Percentiles rank a stretch among this genome's conserved stretches.
phyloP scores from a whole-genome alignment of 2,797 vertebrate species.

The Sebastes cheni region DNA sequence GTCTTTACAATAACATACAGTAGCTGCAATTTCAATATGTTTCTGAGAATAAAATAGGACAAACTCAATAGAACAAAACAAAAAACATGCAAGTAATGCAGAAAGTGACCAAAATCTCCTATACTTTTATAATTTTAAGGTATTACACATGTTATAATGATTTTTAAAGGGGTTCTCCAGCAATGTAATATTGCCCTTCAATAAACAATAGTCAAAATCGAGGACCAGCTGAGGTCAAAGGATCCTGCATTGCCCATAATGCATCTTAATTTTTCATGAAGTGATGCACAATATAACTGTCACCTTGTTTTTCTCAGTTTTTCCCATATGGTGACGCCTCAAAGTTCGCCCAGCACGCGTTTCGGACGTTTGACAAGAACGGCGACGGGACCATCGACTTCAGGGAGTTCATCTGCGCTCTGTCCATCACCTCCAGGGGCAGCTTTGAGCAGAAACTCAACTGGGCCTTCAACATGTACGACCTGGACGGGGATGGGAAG shows the following conservation, averaged over 20 bases:
- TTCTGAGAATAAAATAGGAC: too few species aligned
- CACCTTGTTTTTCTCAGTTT: slow-evolving; percentile 81
- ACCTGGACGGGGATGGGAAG: slow-evolving; percentile 97
- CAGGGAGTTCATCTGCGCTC: slow-evolving; percentile 98
- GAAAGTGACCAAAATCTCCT: too few species aligned
- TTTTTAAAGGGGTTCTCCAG: too few species aligned
- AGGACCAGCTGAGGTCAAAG: too few species aligned
- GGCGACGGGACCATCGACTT: slow-evolving; percentile 98
- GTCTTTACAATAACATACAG: too few species aligned
- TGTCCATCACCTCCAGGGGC: slow-evolving; percentile 98
- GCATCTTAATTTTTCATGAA: not conserved
- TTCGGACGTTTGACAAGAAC: slow-evolving; percentile 98
- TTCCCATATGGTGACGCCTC: slow-evolving; percentile 98
- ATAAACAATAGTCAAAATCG: too few species aligned
- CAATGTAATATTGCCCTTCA: too few species aligned
- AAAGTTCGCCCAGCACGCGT: slow-evolving; percentile 98
- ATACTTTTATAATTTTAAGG: too few species aligned
- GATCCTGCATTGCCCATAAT: not conserved
- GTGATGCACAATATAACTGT: not conserved
- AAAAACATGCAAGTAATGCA: too few species aligned
- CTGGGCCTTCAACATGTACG: slow-evolving; percentile 99
- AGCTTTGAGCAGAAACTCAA: slow-evolving; percentile 99
- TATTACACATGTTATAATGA: too few species aligned
- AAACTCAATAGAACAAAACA: too few species aligned
- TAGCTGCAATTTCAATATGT: too few species aligned